Percentiles rank a stretch among this genome's conserved stretches.
These are phyloP conservation scores for Ctenosaura bakeri DNA, from an alignment of 2,797 vertebrate species.

Conservation along the genomic window DNA sequence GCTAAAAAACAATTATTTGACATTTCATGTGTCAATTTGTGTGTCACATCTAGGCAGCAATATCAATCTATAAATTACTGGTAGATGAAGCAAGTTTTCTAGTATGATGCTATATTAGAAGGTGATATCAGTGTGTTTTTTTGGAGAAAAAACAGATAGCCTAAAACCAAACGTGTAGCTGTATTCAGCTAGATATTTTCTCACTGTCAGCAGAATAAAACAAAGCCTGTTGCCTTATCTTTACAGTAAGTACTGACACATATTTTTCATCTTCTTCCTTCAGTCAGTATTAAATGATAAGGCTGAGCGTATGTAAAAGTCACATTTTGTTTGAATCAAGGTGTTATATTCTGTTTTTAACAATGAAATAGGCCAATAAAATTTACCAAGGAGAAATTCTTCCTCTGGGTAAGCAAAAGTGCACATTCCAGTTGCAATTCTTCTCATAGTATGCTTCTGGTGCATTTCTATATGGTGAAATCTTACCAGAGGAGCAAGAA, in stretches of 20 bases:
- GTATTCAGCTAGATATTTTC: neutral
- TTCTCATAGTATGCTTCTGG: neutral
- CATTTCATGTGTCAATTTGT: neutral
- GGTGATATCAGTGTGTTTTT: neutral
- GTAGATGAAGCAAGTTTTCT: neutral
- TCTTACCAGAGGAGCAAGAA: neutral
- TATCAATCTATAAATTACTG: slow-evolving; percentile 7
- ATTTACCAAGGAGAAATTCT: neutral
- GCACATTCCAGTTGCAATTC: neutral
- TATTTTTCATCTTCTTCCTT: too few relatives aligned
- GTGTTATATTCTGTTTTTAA: neutral
- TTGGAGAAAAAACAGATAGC: neutral
- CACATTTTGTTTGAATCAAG: neutral
- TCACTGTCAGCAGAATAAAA: neutral
- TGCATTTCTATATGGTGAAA: neutral
- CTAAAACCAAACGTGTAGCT: neutral
- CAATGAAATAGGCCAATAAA: neutral
- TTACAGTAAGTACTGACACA: neutral
- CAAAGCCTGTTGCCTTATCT: neutral
- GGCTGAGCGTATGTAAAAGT: neutral
- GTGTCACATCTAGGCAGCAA: neutral
- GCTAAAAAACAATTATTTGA: neutral
- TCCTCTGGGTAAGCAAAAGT: too few relatives aligned
- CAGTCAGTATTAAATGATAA: too few relatives aligned
- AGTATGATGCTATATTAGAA: neutral